Evolutionary conservation across 2,888 invertebrate species (phyloP).

Genomic region (Serrognathus titanus): DNA sequence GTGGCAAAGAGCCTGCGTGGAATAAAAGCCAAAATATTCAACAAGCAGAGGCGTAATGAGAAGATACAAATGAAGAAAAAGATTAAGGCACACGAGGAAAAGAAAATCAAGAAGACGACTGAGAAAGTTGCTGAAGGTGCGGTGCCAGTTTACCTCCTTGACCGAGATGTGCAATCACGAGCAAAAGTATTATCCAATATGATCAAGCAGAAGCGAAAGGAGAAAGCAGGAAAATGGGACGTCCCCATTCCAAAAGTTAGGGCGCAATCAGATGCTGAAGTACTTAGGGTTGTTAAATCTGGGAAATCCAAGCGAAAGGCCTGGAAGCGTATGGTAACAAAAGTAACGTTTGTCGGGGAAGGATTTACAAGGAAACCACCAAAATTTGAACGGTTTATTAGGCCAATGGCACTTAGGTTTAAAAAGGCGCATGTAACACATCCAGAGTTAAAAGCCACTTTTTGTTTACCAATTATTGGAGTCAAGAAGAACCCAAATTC

Average conservation of each 20-base stretch:
- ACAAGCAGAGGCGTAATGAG: conserved; percentile 94
- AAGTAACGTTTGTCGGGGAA: conserved; percentile 97
- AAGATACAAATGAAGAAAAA: conserved; percentile 99
- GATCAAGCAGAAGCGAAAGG: conserved; percentile 99
- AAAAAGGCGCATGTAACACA: conserved; percentile 99
- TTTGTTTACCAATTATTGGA: conserved; percentile 94
- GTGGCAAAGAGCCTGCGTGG: conserved; percentile 91
- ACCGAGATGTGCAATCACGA: conserved; percentile 89
- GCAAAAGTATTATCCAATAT: conserved; percentile 97
- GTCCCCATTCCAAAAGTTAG: conserved; percentile 98
- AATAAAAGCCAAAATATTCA: conserved; percentile 95
- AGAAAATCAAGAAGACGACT: conserved; percentile 78
- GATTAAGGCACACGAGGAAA: conserved; percentile 95
- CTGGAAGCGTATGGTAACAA: conserved; percentile 99
- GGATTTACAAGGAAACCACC: conserved; percentile 98
- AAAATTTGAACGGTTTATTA: conserved; percentile 96
- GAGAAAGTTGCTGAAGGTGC: conserved; percentile 87
- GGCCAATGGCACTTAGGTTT: conserved; percentile 95
- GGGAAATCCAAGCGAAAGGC: conserved; percentile 93
- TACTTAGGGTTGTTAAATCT: conserved; percentile 86
- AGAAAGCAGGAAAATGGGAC: conserved; percentile 99
- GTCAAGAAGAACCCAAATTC: conserved; percentile 99
- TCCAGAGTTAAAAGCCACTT: conserved; percentile 98
- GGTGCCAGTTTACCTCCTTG: conserved; percentile 92
- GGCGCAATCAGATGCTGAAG: conserved; percentile 95